Percentiles rank a stretch among this genome's conserved stretches.
phyloP scores from a whole-genome alignment of 2,797 vertebrate species.

The Syndactyla subalaris region DNA sequence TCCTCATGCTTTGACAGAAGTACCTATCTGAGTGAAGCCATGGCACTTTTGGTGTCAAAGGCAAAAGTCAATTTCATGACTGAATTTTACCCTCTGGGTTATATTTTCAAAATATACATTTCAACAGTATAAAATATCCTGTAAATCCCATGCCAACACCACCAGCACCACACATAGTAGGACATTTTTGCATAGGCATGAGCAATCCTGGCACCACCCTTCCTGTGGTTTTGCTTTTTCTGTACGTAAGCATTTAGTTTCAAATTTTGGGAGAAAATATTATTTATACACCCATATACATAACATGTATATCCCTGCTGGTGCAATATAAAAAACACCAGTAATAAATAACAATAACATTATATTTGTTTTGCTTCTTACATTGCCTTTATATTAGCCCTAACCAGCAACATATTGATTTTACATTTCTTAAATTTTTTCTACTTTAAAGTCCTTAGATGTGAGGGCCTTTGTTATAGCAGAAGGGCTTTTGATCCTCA shows the following conservation, averaged over 20 bases:
- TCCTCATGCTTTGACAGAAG: not conserved
- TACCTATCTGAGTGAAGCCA: not conserved
- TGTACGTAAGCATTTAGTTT: not conserved
- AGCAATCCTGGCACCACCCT: constrained; percentile 23
- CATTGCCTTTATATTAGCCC: not conserved
- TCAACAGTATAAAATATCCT: constrained; percentile 29
- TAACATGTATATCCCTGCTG: not conserved
- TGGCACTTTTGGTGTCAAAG: not conserved
- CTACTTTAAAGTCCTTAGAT: not conserved
- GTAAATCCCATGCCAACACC: not conserved
- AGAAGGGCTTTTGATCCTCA: not conserved
- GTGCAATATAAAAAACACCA: not conserved
- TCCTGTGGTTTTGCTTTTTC: constrained; percentile 55
- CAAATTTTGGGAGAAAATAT: not conserved
- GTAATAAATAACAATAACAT: not conserved
- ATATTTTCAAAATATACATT: constrained; percentile 30
- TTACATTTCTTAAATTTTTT: not conserved
- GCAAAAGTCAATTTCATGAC: not conserved
- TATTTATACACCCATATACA: not conserved
- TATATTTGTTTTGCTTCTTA: not conserved
- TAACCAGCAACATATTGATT: not conserved
- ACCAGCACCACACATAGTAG: not conserved
- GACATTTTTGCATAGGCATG: constrained; percentile 34
- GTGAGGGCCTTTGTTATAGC: not conserved
- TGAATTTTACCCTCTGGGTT: constrained; percentile 12